phyloP scores from a whole-genome alignment of 2,797 vertebrate genomes.

The Sebastes kiyomatsui region DNA sequence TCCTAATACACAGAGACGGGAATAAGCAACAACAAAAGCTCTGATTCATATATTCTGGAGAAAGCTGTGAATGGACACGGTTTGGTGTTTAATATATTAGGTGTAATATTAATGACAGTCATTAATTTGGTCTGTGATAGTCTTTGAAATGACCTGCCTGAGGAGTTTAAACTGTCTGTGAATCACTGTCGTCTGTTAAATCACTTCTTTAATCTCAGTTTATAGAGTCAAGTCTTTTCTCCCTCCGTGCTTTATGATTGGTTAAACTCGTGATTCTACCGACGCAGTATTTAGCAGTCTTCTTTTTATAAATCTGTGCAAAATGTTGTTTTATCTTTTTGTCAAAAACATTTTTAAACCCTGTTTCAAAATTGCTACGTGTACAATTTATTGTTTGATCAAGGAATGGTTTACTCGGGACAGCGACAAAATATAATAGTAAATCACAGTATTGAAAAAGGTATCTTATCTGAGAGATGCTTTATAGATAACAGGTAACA shows the following conservation, averaged over 20 bases:
- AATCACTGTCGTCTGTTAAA: constrained; percentile 27
- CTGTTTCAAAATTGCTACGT: neutral
- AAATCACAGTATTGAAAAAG: neutral
- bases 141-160: neutral
- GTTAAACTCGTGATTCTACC: neutral
- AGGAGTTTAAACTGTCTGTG: constrained; percentile 9
- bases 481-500: neutral
- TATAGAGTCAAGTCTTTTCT: constrained; percentile 5
- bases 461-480: neutral
- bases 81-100: neutral
- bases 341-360: neutral
- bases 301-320: too few species aligned
- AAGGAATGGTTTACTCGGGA: too few species aligned
- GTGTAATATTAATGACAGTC: neutral
- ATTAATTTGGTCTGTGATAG: constrained; percentile 7
- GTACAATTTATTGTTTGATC: neutral
- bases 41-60: neutral
- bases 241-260: neutral
- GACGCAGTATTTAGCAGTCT: neutral
- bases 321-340: too few species aligned
- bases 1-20: neutral
- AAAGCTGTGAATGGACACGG: neutral
- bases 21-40: neutral
- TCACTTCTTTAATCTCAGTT: constrained; percentile 19
- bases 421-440: neutral